phyloP scores from a whole-genome alignment of 2,888 invertebrate genomes.

The Rhodophaea formosa region DNA sequence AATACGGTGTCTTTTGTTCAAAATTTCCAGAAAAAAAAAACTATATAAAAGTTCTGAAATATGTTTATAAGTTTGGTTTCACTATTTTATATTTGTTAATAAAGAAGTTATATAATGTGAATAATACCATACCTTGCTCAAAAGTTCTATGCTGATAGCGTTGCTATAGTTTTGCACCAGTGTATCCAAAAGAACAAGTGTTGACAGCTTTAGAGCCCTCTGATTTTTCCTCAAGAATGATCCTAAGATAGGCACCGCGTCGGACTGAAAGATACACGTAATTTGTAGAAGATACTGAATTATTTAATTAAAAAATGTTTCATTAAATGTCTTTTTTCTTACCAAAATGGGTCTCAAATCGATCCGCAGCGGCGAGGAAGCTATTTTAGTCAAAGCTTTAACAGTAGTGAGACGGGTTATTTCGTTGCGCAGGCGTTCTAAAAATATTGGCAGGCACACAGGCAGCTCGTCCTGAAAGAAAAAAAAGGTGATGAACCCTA shows the following conservation, averaged over 20 bases:
- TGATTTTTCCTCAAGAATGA: constrained; percentile 98
- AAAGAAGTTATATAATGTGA: no score
- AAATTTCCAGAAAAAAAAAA: no score
- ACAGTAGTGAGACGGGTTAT: constrained; percentile 98
- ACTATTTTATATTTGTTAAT: no score
- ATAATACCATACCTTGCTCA: constrained; percentile 86
- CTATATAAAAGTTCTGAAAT: no score
- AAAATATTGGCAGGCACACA: constrained; percentile 94
- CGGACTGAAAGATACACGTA: constrained; percentile 80
- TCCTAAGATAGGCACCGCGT: constrained; percentile 95
- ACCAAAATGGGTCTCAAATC: constrained; percentile 91
- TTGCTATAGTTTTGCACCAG: constrained; percentile 93
- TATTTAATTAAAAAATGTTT: no score
- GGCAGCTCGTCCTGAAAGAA: constrained; percentile 84
- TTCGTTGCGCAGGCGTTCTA: constrained; percentile 97
- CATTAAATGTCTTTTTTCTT: no score
- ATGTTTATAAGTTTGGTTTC: no score
- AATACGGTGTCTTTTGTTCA: no score
- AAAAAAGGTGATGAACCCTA: neutral
- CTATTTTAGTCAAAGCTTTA: constrained; percentile 96
- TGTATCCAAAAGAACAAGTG: constrained; percentile 93
- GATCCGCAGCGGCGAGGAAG: constrained; percentile 92
- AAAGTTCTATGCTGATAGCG: constrained; percentile 85
- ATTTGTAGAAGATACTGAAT: neutral
- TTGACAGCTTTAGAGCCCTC: constrained; percentile 94